Evolutionary conservation across 2,888 invertebrate genomes (phyloP).

Genomic region (Oxycera nigricornis): DNA sequence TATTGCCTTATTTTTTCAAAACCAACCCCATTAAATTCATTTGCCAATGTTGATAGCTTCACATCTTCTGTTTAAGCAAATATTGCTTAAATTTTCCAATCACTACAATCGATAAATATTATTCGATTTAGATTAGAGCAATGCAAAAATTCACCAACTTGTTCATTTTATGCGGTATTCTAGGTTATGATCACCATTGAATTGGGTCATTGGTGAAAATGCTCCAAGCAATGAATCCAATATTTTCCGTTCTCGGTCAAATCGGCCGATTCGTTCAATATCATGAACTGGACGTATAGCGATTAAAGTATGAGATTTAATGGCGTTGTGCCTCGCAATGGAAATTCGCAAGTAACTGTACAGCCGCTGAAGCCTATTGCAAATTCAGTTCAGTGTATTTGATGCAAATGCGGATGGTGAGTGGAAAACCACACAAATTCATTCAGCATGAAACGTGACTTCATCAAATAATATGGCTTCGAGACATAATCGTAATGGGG

Average conservation of each 20-base stretch:
- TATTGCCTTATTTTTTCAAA: no score
- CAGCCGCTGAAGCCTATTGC: background rate
- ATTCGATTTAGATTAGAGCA: no score
- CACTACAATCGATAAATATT: no score
- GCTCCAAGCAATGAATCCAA: constrained; percentile 1
- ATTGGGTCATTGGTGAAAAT: constrained; percentile 6
- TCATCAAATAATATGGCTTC: constrained; percentile 23
- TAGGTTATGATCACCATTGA: no score
- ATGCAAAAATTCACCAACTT: no score
- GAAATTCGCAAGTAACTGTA: background rate
- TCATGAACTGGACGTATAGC: background rate
- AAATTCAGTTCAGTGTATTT: background rate
- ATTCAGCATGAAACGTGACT: constrained; percentile 24
- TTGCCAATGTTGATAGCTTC: no score
- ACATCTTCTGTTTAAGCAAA: no score
- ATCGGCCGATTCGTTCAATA: background rate
- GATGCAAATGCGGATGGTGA: background rate
- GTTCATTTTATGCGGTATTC: no score
- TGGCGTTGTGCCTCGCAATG: background rate
- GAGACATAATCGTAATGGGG: background rate
- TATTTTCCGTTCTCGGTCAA: constrained; percentile 9
- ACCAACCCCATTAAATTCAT: no score
- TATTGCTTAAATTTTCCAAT: no score
- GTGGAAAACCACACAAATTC: constrained; percentile 21
- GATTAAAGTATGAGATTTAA: background rate